Evolutionary conservation across 2,797 vertebrate species (phyloP).

Genomic region (Gambusia yucatana): DNA sequence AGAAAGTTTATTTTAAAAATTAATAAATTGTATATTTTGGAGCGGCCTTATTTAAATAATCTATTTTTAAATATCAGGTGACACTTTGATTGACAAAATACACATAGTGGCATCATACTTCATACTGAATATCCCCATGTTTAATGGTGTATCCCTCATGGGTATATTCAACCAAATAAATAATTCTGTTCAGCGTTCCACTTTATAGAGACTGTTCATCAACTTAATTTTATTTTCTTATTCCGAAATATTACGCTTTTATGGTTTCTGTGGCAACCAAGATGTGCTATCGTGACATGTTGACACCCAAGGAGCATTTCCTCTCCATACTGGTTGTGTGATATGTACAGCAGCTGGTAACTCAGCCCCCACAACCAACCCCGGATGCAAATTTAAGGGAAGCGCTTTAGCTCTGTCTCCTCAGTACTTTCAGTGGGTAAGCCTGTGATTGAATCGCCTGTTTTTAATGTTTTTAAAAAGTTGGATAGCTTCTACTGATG

Average conservation of each 20-base stretch:
- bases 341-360: slow-evolving; percentile 79
- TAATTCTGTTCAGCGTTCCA: slow-evolving; percentile 10
- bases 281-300: slow-evolving; percentile 75
- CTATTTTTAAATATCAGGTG: neutral
- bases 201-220: slow-evolving; percentile 30
- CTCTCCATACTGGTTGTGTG: slow-evolving; percentile 71
- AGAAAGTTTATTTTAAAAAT: neutral
- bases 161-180: slow-evolving; percentile 2
- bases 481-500: neutral
- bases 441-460: neutral
- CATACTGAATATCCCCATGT: neutral
- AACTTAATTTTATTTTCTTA: slow-evolving; percentile 65
- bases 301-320: slow-evolving; percentile 73
- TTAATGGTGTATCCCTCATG: neutral
- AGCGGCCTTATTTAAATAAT: neutral
- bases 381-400: slow-evolving; percentile 65
- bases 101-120: neutral
- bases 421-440: slow-evolving; percentile 12
- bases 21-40: neutral
- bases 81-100: neutral
- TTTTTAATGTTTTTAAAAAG: neutral
- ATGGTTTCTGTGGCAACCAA: slow-evolving; percentile 77
- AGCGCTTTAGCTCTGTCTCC: slow-evolving; percentile 23
- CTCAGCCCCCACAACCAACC: slow-evolving; percentile 71
- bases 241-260: slow-evolving; percentile 69